A percentile compares a stretch with the other conserved stretches of the same genome.
These are phyloP conservation scores for Anoplolepis gracilipes DNA, from an alignment of 1,140 invertebrate species.

Conservation along the genomic window DNA sequence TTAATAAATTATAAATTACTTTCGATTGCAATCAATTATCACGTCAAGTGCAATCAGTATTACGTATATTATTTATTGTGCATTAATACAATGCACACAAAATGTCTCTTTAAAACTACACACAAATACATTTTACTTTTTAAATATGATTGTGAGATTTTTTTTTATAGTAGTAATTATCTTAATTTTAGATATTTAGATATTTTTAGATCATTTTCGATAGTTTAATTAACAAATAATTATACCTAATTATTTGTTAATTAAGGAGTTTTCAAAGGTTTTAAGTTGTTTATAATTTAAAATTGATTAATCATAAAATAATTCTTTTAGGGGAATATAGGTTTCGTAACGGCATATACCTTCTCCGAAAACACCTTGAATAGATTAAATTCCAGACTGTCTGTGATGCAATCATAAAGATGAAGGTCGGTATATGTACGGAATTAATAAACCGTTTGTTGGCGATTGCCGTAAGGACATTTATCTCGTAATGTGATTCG, in stretches of 20 bases:
- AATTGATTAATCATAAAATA: not conserved
- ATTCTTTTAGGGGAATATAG: constrained; percentile 34
- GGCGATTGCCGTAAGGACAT: constrained; percentile 32
- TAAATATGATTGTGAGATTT: not conserved
- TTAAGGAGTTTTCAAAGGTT: not conserved
- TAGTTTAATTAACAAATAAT: no score
- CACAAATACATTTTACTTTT: not conserved
- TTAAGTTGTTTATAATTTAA: not conserved
- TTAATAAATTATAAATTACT: not conserved
- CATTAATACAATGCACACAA: not conserved
- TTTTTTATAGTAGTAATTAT: no score
- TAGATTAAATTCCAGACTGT: constrained; percentile 41
- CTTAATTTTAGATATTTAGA: no score
- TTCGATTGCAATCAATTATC: constrained; percentile 26
- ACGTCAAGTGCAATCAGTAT: no score
- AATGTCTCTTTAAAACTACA: not conserved
- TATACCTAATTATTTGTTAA: no score
- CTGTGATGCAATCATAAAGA: constrained; percentile 2
- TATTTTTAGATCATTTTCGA: no score
- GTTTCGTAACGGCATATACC: constrained; percentile 24
- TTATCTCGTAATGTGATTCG: constrained; percentile 29
- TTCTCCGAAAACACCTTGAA: constrained; percentile 21
- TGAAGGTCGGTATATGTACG: constrained; percentile 2
- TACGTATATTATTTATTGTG: not conserved
- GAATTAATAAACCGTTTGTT: constrained; percentile 52